Base-by-base conservation (phyloP, 2,113 vertebrate species). In the Grallaria varia region DNA sequence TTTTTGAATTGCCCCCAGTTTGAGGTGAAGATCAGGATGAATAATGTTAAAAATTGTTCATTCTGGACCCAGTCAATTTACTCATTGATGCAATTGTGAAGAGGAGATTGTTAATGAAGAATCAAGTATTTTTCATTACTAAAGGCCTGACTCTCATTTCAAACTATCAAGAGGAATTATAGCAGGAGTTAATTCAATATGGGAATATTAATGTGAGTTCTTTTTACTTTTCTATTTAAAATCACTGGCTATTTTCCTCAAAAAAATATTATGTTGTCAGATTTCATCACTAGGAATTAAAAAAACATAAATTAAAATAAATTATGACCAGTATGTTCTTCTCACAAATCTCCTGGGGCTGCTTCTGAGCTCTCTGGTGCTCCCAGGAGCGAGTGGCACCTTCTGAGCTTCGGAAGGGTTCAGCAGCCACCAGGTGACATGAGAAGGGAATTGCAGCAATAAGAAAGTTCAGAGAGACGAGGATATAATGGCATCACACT, bases 351-450 rank as follows among this genome's bases (percentile, higher is more conserved):
- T 73, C 19, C 49, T 18, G 56, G 16, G 60, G 62, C 47, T 83
- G 59, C 60, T 80, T 85, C 28, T 5, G 85, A 97, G 45, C 16
- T 59, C 47, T 78, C 50, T 44, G 50, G 45, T 21, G 50, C 30
- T 69, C 19, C 23, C 59, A 64, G 75, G 78, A 90, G 49, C 19
- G 31, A 73, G 33, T 21, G 8, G 63, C 53, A 69, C 63, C 52
- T 84, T 74, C 52, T 27, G 87, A 89, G 87, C 64, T 68, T 63
- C 47, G 73, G 91, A 89, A 96, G 84, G 28, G 40, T 52, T 95
- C 81, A 95, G 85, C 28, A 31, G 82, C 93, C 95, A 92, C 92
- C 96, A 96, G 96, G 90, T 93, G 96, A 97, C 91, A 73, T 3
- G 25, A 95, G 79, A 81, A 96, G 84, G 92, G 88, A 96, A 79